Evolutionary conservation across 2,113 vertebrate genomes (phyloP).

Genomic region (Opisthocomus hoazin): DNA sequence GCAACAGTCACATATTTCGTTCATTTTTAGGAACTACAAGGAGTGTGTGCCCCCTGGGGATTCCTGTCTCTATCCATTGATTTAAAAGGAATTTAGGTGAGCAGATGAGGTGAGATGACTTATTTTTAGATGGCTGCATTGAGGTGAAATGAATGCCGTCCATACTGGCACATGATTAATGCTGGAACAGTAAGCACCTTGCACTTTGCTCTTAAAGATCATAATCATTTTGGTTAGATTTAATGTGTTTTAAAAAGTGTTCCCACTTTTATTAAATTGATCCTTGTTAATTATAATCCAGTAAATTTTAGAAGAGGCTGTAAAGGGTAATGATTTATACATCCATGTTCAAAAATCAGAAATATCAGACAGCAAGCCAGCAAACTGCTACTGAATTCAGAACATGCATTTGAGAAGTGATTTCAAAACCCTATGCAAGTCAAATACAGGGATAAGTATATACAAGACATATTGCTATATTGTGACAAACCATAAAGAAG

Average conservation of each 20-base stretch:
- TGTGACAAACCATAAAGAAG: constrained; percentile 22
- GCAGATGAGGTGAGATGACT: background rate
- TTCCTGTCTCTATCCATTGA: background rate
- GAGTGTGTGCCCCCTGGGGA: background rate
- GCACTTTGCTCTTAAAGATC: constrained; percentile 31
- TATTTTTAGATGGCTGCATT: background rate
- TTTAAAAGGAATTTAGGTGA: constrained; percentile 11
- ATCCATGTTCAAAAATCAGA: constrained; percentile 12
- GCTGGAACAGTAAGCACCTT: constrained; percentile 24
- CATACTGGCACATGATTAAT: background rate
- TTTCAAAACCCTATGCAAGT: background rate
- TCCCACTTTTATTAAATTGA: constrained; percentile 5
- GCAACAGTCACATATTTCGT: background rate
- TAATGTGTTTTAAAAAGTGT: constrained; percentile 15
- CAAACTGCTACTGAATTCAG: background rate
- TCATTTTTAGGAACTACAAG: background rate
- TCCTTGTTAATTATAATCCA: constrained; percentile 34
- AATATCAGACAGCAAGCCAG: background rate
- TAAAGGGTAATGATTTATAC: background rate
- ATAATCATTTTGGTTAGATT: constrained; percentile 22
- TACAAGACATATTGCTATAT: background rate
- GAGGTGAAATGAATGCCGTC: constrained; percentile 3
- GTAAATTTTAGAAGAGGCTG: constrained; percentile 22
- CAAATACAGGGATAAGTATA: background rate
- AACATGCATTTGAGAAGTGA: background rate